Conservation (phyloP, 2,113 vertebrate species). For the Callaeas wilsoni region DNA sequence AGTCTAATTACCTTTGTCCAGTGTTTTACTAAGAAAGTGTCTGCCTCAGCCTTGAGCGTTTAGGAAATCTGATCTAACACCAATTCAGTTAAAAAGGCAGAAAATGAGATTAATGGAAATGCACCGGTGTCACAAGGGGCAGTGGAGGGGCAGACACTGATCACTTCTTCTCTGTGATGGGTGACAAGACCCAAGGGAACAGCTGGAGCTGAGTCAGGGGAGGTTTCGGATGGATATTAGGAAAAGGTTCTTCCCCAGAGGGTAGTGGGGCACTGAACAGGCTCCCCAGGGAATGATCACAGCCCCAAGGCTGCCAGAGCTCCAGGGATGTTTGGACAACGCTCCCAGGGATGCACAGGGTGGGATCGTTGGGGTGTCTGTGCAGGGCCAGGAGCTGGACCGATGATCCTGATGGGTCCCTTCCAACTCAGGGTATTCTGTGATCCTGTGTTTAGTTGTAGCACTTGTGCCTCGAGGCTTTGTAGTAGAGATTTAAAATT, state of each 20-base stretch:
- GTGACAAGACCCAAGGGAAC: not conserved
- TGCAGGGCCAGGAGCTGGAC: not conserved
- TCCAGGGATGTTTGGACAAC: fast-evolving
- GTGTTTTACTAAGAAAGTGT: not conserved
- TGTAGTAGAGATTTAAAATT: not conserved
- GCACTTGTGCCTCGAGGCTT: not conserved
- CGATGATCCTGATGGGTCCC: not conserved
- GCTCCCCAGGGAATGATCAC: not conserved
- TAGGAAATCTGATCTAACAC: not conserved
- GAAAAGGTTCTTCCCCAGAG: not conserved
- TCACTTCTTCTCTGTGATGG: not conserved
- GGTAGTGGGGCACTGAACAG: not conserved
- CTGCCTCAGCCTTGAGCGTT: not conserved
- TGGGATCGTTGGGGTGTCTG: not conserved
- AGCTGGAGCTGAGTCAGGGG: not conserved
- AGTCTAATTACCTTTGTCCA: not conserved
- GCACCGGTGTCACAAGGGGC: not conserved
- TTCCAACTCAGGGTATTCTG: not conserved
- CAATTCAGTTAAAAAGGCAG: not conserved
- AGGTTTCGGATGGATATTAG: not conserved
- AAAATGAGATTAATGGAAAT: not conserved
- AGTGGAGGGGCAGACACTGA: not conserved
- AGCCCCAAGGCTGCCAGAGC: not conserved
- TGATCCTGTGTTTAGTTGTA: not conserved
- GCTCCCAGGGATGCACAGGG: too few relatives aligned